Conservation (phyloP, 2,888 invertebrate genomes). For the Zeuzera pyrina region DNA sequence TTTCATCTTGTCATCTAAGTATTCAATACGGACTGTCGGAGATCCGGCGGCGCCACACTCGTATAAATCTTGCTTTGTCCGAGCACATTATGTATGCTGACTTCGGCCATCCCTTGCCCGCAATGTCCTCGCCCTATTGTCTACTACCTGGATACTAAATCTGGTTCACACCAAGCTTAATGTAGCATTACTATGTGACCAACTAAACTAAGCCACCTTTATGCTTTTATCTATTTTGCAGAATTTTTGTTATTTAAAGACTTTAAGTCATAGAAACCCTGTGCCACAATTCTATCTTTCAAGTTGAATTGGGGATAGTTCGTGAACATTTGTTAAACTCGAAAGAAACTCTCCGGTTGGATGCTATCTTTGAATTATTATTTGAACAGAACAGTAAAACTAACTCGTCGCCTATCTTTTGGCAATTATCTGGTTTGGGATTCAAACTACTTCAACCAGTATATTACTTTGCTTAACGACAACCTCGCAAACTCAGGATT, state of each 20-base stretch:
- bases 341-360: constrained; percentile 18
- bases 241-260: constrained; percentile 1
- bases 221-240: background rate
- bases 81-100: constrained; percentile 52
- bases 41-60: constrained; percentile 28
- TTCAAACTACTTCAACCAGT: constrained; percentile 18
- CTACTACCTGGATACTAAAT: constrained; percentile 15
- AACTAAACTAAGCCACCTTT: background rate
- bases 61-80: constrained; percentile 60
- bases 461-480: no score
- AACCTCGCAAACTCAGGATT: no score
- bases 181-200: constrained; percentile 1
- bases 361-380: constrained; percentile 23
- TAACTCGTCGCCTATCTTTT: constrained; percentile 24
- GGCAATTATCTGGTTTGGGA: constrained; percentile 25
- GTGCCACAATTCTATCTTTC: no score
- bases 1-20: constrained; percentile 20
- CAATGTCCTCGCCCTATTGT: constrained; percentile 14
- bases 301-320: constrained; percentile 7
- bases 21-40: constrained; percentile 15
- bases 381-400: constrained; percentile 21
- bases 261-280: background rate
- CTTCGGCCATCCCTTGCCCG: constrained; percentile 28
- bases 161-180: constrained; percentile 8
- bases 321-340: constrained; percentile 17